These are phyloP conservation scores for Sialis fuliginosa DNA, from an alignment of 2,888 invertebrate genomes.

Conservation along the genomic window DNA sequence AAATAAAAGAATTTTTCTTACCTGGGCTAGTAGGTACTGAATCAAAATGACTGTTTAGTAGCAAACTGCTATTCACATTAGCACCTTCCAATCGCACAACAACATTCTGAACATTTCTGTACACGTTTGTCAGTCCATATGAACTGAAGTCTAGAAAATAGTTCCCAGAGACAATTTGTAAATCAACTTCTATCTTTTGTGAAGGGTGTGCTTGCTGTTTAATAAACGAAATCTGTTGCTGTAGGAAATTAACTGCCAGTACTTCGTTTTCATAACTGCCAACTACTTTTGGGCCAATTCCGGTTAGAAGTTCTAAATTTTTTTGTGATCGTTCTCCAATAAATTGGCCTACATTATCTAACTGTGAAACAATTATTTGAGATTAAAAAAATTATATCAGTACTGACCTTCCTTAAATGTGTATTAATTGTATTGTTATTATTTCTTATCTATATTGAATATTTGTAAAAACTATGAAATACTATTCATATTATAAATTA, in stretches of 20 bases:
- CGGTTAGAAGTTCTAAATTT: conserved; percentile 40
- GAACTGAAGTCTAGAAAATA: conserved; percentile 55
- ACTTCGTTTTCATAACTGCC: conserved; percentile 76
- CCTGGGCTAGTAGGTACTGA: conserved; percentile 76
- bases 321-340: conserved; percentile 49
- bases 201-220: conserved; percentile 31
- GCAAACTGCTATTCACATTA: conserved; percentile 35
- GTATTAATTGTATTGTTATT: too few species aligned
- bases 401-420: too few species aligned
- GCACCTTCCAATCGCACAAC: conserved; percentile 49
- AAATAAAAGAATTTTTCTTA: conserved; percentile 16
- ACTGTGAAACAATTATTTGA: conserved; percentile 10
- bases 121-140: conserved; percentile 66
- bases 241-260: conserved; percentile 40
- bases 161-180: conserved; percentile 49
- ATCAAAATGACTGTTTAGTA: conserved; percentile 88
- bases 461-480: too few species aligned
- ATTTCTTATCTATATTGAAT: too few species aligned
- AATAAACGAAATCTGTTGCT: conserved; percentile 32
- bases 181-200: conserved; percentile 43
- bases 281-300: conserved; percentile 48
- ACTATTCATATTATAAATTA: too few species aligned
- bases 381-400: too few species aligned
- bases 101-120: conserved; percentile 67
- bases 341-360: conserved; percentile 31